Evolutionary conservation across 2,113 vertebrate genomes (phyloP).

Genomic region (Hippocampus zosterae): DNA sequence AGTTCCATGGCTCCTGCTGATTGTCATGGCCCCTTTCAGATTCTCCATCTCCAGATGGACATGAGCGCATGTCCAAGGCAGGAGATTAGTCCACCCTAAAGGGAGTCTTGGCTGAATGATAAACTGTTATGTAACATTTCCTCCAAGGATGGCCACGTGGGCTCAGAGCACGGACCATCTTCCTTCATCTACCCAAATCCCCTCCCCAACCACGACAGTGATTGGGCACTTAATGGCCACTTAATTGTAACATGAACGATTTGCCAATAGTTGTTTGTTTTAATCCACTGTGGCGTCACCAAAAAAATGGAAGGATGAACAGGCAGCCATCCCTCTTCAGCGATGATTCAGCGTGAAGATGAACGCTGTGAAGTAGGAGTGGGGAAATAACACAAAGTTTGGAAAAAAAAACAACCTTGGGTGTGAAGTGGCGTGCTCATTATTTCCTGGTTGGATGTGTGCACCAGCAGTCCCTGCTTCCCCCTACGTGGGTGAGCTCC

Average conservation of each 20-base stretch:
- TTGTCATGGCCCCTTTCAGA: slow-evolving; percentile 13
- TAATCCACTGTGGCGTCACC: slow-evolving; percentile 3
- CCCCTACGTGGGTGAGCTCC: slow-evolving; percentile 52
- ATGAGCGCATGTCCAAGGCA: slow-evolving; percentile 9
- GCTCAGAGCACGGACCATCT: slow-evolving; percentile 29
- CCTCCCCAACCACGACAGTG: slow-evolving; percentile 14
- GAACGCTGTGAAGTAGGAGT: slow-evolving; percentile 21
- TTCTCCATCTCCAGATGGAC: slow-evolving; percentile 5
- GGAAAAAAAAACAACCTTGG: slow-evolving; percentile 34
- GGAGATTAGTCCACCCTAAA: slow-evolving; percentile 37
- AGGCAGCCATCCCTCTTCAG: slow-evolving; percentile 1
- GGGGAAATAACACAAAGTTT: slow-evolving; percentile 21
- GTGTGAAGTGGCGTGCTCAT: slow-evolving; percentile 14
- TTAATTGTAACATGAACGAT: background rate
- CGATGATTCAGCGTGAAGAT: slow-evolving; percentile 12
- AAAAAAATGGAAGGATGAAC: slow-evolving; percentile 12
- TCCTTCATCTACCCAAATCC: slow-evolving; percentile 16
- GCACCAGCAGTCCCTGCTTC: slow-evolving; percentile 36
- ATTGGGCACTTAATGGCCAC: background rate
- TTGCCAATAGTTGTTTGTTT: background rate
- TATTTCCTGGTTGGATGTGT: slow-evolving; percentile 38
- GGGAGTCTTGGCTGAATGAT: slow-evolving; percentile 48
- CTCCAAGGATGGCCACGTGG: slow-evolving; percentile 31
- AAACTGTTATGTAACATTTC: slow-evolving; percentile 44
- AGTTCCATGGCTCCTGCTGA: background rate